phyloP scores from a whole-genome alignment of 2,888 invertebrate genomes.

The Electrophaes corylata region DNA sequence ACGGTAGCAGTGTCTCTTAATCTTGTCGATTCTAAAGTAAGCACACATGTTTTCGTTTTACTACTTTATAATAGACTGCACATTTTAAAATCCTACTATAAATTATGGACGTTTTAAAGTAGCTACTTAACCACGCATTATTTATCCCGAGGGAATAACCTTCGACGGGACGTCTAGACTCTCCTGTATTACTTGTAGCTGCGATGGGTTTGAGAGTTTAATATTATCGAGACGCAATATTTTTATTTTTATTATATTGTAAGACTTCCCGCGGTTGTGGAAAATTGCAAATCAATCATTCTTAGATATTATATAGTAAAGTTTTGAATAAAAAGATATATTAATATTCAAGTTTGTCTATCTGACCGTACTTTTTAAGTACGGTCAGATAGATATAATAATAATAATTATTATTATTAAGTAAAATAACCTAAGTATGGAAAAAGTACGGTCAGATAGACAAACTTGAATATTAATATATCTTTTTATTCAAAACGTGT shows the following conservation, averaged over 20 bases:
- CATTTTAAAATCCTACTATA: slow-evolving; percentile 10
- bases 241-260: not conserved
- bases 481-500: no score
- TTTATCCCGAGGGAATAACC: slow-evolving; percentile 34
- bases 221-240: slow-evolving; percentile 14
- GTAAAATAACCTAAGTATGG: no score
- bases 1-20: not conserved
- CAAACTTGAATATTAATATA: no score
- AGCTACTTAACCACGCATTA: slow-evolving; percentile 35
- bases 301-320: no score
- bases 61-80: slow-evolving; percentile 11
- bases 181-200: slow-evolving; percentile 2
- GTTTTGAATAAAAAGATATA: no score
- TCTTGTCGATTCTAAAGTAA: not conserved
- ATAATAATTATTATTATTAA: no score
- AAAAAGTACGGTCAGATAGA: no score
- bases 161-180: slow-evolving; percentile 36
- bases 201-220: slow-evolving; percentile 10
- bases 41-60: slow-evolving; percentile 17
- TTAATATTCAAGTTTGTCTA: no score
- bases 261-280: no score
- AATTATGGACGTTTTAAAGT: slow-evolving; percentile 22
- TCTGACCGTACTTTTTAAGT: no score
- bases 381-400: no score
- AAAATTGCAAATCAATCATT: no score